Base-by-base conservation (phyloP, 2,888 invertebrate genomes). In the Micoletzkya japonica region DNA sequence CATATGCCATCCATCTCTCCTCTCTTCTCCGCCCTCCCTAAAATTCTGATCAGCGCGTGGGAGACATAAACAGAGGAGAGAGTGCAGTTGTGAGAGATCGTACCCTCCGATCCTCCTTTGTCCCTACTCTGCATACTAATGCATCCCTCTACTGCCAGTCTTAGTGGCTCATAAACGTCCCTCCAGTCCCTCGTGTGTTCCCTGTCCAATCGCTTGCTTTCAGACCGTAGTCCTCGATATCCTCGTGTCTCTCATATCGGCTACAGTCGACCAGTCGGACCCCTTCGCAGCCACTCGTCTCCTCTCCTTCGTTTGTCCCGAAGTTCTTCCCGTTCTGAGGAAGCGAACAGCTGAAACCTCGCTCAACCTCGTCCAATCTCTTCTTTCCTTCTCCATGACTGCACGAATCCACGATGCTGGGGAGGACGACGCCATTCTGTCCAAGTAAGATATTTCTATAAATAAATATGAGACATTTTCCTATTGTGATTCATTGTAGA, bases 221-320 rank as follows among this genome's bases (percentile, higher is more conserved):
- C 37, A 66, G 64, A 54, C 28, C 26, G 24, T 30, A 28, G 44
- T 36, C 4, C 34, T 66, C 14, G 64, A 66, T 28, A 4, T 66
- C 2, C 64, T 66, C 28, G 36, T 66, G 32, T 66, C 54, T 37
- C 54, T 66, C 7, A 14, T 66, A 36, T 66, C 64, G 17, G 24
- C 64, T 1, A 66, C 64, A 14, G 54, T 66, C 37, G 64, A 66
- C 37, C 64, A 66, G 37, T 52, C 64, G 7, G 64, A 66, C 54
- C 64, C 64, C 37, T 66, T 66, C 64, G 52, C 64, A 14, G 64
- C 64, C 54, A 66, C 64, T 66, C 64, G 64, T 32, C 37, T 66
- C 1, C 64, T 66, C 54, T 52, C 64, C 54, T 36, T 54, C 37
- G 28, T 66, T 37, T 36, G 37, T 20, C 64, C 64, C 36, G 24